Evolutionary conservation across 2,113 vertebrate species (phyloP).

Genomic region (Rhagologus leucostigma): DNA sequence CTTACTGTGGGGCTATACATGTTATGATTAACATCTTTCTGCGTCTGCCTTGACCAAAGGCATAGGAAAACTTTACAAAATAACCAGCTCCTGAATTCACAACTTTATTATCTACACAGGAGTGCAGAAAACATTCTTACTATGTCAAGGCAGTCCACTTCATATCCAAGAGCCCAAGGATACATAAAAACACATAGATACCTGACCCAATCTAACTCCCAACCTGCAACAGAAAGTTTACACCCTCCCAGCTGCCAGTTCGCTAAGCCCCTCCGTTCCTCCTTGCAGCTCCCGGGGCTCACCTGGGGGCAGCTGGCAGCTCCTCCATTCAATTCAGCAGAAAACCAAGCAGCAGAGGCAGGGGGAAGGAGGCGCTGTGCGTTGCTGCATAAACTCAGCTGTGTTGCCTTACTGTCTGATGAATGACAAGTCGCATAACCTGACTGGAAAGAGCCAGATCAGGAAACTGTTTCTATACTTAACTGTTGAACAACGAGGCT

Average conservation of each 20-base stretch:
- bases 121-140: neutral
- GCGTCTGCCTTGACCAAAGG: neutral
- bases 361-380: neutral
- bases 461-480: neutral
- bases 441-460: neutral
- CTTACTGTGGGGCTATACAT: neutral
- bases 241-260: neutral
- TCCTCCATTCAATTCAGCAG: neutral
- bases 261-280: neutral
- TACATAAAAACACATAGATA: rapidly evolving
- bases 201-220: neutral
- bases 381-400: neutral
- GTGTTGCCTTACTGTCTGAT: neutral
- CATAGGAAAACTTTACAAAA: neutral
- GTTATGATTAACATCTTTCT: neutral
- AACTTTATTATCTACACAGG: neutral
- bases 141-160: rapidly evolving
- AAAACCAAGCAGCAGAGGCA: neutral
- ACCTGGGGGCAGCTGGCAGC: neutral
- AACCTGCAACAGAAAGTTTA: neutral
- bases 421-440: neutral
- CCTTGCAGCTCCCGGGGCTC: neutral
- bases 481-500: neutral
- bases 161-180: neutral
- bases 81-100: neutral